These are phyloP conservation scores for Donacobius atricapilla DNA, from an alignment of 2,113 vertebrate genomes.

Conservation along the genomic window DNA sequence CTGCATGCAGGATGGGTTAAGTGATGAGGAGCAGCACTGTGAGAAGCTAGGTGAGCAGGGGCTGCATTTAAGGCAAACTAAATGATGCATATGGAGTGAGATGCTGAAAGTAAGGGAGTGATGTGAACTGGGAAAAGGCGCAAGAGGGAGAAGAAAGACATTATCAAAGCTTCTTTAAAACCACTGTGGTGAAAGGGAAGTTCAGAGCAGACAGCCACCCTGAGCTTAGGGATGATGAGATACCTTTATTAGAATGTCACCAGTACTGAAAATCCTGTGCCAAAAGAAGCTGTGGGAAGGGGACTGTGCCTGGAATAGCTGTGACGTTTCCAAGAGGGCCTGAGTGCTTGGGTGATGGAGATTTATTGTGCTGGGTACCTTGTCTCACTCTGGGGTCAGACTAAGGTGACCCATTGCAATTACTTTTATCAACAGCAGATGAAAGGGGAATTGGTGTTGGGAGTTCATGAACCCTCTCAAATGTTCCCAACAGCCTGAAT, in stretches of 20 bases:
- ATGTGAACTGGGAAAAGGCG: background rate
- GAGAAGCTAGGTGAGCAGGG: background rate
- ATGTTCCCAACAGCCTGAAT: background rate
- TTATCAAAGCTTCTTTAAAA: background rate
- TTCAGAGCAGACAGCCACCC: background rate
- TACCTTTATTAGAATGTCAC: background rate
- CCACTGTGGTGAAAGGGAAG: background rate
- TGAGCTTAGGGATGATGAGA: background rate
- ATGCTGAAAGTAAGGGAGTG: background rate
- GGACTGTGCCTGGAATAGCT: background rate
- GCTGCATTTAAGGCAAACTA: background rate
- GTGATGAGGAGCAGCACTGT: background rate
- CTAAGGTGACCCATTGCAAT: background rate
- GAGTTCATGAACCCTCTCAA: background rate
- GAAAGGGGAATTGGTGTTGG: background rate
- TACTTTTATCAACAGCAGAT: background rate
- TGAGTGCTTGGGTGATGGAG: background rate
- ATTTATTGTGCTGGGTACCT: background rate
- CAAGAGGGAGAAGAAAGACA: background rate
- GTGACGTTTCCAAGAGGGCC: background rate
- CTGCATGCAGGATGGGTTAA: background rate
- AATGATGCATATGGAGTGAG: background rate
- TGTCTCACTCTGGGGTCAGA: background rate
- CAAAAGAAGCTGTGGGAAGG: background rate
- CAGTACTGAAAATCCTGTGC: background rate